Conservation (phyloP, 2,797 vertebrate genomes). For the Rhadinocentrus ornatus region DNA sequence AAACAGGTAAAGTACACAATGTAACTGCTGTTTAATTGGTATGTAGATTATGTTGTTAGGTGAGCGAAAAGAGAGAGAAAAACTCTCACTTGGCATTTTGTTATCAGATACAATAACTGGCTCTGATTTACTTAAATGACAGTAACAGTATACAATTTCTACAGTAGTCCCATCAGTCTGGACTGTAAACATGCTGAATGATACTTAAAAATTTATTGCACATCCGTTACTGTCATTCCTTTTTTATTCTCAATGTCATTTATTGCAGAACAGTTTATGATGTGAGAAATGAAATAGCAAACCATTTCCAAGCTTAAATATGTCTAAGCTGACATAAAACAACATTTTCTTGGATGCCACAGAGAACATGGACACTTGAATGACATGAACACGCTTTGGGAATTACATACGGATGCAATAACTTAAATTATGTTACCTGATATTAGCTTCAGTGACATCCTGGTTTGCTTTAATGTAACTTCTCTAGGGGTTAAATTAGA, state of each 20-base stretch:
- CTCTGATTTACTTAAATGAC: conserved; percentile 7
- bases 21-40: not conserved
- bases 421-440: not conserved
- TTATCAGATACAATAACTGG: conserved; percentile 6
- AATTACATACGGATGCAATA: conserved; percentile 1
- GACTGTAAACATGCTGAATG: conserved; percentile 21
- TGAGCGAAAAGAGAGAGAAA: not conserved
- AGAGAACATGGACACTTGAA: not conserved
- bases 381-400: not conserved
- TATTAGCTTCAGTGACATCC: conserved; percentile 11
- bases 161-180: not conserved
- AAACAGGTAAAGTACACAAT: conserved; percentile 92
- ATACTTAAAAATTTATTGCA: conserved; percentile 2
- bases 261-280: not conserved
- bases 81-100: conserved; percentile 1
- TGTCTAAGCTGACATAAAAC: not conserved
- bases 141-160: conserved; percentile 17
- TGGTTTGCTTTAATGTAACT: conserved; percentile 18
- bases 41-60: conserved; percentile 4
- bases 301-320: conserved; percentile 2
- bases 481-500: conserved; percentile 24
- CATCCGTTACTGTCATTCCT: conserved; percentile 7
- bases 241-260: conserved; percentile 12
- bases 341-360: not conserved
- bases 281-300: conserved; percentile 3